Base-by-base conservation (phyloP, 2,797 vertebrate genomes). In the Brachyrhaphis roseni region DNA sequence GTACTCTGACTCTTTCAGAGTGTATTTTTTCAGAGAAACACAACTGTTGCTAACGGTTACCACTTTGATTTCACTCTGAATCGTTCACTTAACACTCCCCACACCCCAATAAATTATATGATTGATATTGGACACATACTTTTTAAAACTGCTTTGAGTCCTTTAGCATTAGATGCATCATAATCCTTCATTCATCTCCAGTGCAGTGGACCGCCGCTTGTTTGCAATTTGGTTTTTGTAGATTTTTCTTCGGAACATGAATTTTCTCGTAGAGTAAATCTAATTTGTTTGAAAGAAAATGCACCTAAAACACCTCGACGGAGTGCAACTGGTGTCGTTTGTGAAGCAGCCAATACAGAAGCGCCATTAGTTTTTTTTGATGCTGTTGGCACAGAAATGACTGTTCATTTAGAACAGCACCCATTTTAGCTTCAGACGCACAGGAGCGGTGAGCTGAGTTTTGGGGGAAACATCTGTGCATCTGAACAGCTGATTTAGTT, bases 1-100 rank as follows among this genome's bases (percentile, higher is more conserved):
- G 10, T 78, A 81, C 79, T 83, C 43, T 71, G 76, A 72, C 78
- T 79, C 18, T 39, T n/a, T 43, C 8, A 10, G 34, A n/a, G 20
- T 23, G 23, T 7, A 26, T 55, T 12, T 31, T 34, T 51, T 23
- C 49, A 51, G 47, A 74, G 47, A 36, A 74, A 76, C 34, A 70
- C 43, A 36, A 80, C 72, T 43, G 31, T 45, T 77, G 68, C 11
- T 4, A n/a, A 28, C 72, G 36, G 46, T 76, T 83, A 41, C 20
- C 31, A 43, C 20, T 45, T 31, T 75, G 28, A 34, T 53, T 34
- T 66, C 1, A 28, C 47, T 41, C 10, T 23, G 26, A 75, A 51
- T 57, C 39, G 11, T 13, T 53, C 43, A 18, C 49, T 72, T 47
- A n/a, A 62, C 64, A 34, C 76, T 43, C 77, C 36, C 1, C 64